phyloP scores from a whole-genome alignment of 2,888 invertebrate genomes.

The Zygaena filipendulae region DNA sequence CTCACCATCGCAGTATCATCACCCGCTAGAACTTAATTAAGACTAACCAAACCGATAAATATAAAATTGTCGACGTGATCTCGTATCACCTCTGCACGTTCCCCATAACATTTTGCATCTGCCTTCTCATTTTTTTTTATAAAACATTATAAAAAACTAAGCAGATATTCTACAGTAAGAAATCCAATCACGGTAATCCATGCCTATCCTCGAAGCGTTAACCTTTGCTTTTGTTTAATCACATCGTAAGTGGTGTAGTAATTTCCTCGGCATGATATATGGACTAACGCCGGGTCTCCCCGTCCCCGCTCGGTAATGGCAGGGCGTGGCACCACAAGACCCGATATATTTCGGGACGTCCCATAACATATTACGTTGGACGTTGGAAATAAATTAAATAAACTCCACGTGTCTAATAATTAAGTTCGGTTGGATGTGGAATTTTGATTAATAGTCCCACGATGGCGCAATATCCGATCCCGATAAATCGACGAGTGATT shows the following conservation, averaged over 20 bases:
- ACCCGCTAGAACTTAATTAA: too few relatives aligned
- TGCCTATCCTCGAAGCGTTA: too few relatives aligned
- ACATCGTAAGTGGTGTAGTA: constrained; percentile 32
- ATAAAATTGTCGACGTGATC: too few relatives aligned
- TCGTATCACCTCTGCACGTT: too few relatives aligned
- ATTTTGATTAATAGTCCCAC: constrained; percentile 32
- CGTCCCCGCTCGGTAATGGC: constrained; percentile 29
- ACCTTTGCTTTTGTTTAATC: constrained; percentile 33
- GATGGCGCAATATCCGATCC: constrained; percentile 9
- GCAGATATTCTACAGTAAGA: too few relatives aligned
- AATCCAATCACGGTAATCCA: too few relatives aligned
- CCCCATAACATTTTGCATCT: too few relatives aligned
- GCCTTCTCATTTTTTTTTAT: too few relatives aligned
- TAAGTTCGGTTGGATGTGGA: constrained; percentile 31
- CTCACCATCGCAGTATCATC: too few relatives aligned
- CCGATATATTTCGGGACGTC: constrained; percentile 31
- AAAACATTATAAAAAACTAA: too few relatives aligned
- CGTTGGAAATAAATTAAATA: constrained; percentile 42
- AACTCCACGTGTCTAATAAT: constrained; percentile 37
- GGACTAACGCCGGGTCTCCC: constrained; percentile 22
- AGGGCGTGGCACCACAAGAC: constrained; percentile 28
- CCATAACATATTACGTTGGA: constrained; percentile 26
- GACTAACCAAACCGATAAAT: too few relatives aligned
- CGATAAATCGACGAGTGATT: constrained; percentile 16
- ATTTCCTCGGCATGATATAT: constrained; percentile 28